A percentile compares a stretch with the other conserved stretches of the same genome.
Evolutionary conservation across 2,888 invertebrate genomes (phyloP).

Genomic region (Cataglyphis cursor): DNA sequence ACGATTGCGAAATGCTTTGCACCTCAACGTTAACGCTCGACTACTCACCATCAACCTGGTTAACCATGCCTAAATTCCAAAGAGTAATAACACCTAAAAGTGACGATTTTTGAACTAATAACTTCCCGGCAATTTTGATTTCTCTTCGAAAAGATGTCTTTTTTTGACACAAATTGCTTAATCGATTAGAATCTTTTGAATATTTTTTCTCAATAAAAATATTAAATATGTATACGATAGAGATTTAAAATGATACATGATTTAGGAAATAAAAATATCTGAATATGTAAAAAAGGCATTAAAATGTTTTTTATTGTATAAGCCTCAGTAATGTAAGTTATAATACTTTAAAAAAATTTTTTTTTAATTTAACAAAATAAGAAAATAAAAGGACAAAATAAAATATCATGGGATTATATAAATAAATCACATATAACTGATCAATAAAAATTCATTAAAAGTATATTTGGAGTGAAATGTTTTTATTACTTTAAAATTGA

Average conservation of each 20-base stretch:
- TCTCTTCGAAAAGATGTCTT: background rate
- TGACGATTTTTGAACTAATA: background rate
- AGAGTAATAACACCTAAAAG: background rate
- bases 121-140: background rate
- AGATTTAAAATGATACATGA: conserved; percentile 7
- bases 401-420: background rate
- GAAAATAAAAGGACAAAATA: background rate
- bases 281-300: background rate
- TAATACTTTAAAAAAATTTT: too few relatives aligned
- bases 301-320: background rate
- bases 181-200: background rate
- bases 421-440: background rate
- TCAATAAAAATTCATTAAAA: conserved; percentile 4
- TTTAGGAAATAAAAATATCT: background rate
- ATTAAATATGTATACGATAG: background rate
- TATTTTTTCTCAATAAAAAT: background rate
- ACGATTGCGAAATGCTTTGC: conserved; percentile 26
- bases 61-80: conserved; percentile 22
- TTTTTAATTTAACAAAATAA: background rate
- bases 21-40: conserved; percentile 39
- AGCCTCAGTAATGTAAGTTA: background rate
- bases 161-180: background rate
- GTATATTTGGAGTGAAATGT: background rate
- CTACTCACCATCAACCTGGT: conserved; percentile 18
- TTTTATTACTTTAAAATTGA: background rate